Percentiles rank a stretch among this genome's conserved stretches.
Evolutionary conservation across 2,113 vertebrate genomes (phyloP).

Genomic region (Malurus melanocephalus): DNA sequence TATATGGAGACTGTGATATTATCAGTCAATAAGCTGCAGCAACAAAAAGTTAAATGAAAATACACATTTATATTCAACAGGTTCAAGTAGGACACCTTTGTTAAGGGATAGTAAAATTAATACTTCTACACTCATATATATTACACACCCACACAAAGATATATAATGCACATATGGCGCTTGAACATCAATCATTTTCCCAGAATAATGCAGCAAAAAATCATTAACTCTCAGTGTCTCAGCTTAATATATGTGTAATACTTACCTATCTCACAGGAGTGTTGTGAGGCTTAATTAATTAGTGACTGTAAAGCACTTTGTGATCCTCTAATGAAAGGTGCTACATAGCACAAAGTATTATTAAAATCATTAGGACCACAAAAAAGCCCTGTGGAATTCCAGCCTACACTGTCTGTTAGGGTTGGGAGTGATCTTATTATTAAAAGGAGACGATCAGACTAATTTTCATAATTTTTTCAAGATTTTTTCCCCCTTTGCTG

Average conservation of each 20-base stretch:
- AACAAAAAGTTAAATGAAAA: slow-evolving; percentile 36
- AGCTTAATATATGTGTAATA: slow-evolving; percentile 56
- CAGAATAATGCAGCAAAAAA: slow-evolving; percentile 53
- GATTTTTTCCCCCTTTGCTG: slow-evolving; percentile 20
- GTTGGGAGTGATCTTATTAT: slow-evolving; percentile 50
- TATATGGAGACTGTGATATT: not conserved
- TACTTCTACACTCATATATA: slow-evolving; percentile 29
- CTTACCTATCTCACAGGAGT: slow-evolving; percentile 56
- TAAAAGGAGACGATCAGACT: slow-evolving; percentile 59
- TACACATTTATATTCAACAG: slow-evolving; percentile 15
- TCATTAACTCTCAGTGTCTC: slow-evolving; percentile 50
- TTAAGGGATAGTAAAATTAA: slow-evolving; percentile 49
- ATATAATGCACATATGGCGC: not conserved
- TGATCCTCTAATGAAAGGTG: slow-evolving; percentile 64
- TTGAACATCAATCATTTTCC: slow-evolving; percentile 56
- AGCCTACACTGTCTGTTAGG: slow-evolving; percentile 49
- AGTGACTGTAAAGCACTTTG: slow-evolving; percentile 60
- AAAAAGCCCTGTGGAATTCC: slow-evolving; percentile 63
- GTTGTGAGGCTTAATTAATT: slow-evolving; percentile 67
- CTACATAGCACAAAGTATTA: slow-evolving; percentile 60
- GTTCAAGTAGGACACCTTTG: slow-evolving; percentile 30
- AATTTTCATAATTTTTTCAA: slow-evolving; percentile 64
- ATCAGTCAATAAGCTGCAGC: slow-evolving; percentile 1
- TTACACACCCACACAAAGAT: slow-evolving; percentile 38
- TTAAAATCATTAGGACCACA: slow-evolving; percentile 65